phyloP scores from a whole-genome alignment of 2,797 vertebrate species.

The Sebastes wilsoni region DNA sequence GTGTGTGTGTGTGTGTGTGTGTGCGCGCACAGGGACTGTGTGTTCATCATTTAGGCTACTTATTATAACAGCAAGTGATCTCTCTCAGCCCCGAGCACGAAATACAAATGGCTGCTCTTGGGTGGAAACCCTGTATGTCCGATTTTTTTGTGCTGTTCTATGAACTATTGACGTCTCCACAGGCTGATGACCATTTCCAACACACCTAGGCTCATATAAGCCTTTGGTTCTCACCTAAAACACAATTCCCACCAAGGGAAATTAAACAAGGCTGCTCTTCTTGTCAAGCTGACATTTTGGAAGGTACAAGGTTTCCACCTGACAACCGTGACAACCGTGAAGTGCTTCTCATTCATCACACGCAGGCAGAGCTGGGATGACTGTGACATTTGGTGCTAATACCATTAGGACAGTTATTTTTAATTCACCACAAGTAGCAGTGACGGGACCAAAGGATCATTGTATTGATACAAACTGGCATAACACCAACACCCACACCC shows the following conservation, averaged over 20 bases:
- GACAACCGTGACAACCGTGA: too few relatives aligned
- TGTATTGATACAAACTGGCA: neutral
- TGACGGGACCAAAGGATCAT: neutral
- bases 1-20: neutral
- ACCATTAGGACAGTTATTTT: neutral
- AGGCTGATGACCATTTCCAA: neutral
- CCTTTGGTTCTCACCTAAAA: neutral
- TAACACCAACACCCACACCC: neutral
- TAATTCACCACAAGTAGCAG: conserved; percentile 16
- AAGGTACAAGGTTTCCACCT: neutral
- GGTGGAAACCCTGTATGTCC: neutral
- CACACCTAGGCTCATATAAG: neutral
- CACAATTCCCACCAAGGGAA: neutral
- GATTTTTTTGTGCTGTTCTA: neutral
- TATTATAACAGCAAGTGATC: conserved; percentile 7
- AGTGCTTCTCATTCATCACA: neutral
- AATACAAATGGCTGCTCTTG: neutral
- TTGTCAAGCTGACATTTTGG: neutral
- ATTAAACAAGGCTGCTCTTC: neutral
- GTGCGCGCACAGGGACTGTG: neutral
- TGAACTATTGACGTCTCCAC: neutral
- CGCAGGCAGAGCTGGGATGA: neutral
- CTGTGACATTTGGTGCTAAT: neutral
- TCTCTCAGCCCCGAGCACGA: neutral
- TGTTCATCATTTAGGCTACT: neutral